Evolutionary conservation across 1,140 invertebrate species (phyloP).

Genomic region (Luehdorfia chinensis): DNA sequence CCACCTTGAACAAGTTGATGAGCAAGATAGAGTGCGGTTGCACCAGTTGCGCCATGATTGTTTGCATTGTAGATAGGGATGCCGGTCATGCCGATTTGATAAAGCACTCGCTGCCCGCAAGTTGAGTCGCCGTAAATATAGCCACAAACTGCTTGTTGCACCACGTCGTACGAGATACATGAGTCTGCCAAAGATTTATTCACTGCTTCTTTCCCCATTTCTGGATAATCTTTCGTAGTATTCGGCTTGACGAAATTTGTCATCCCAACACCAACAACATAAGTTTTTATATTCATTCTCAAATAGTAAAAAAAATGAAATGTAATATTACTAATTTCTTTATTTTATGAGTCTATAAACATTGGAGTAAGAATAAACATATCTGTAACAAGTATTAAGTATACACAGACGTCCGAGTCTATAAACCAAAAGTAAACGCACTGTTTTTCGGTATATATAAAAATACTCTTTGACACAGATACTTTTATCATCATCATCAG

Average conservation of each 20-base stretch:
- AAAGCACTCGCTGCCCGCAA: constrained; percentile 95
- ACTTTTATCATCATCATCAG: no score
- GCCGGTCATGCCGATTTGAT: constrained; percentile 96
- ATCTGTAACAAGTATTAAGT: no score
- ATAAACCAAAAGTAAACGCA: no score
- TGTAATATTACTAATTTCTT: background rate
- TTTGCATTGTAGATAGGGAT: constrained; percentile 99
- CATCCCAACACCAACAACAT: constrained; percentile 98
- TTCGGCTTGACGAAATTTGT: constrained; percentile 92
- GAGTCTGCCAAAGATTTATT: constrained; percentile 93
- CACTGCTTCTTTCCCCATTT: constrained; percentile 96
- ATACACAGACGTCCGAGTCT: no score
- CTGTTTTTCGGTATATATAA: no score
- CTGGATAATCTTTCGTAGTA: constrained; percentile 93
- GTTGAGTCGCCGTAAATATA: constrained; percentile 99
- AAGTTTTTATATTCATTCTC: constrained; percentile 81
- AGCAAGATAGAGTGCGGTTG: constrained; percentile 92
- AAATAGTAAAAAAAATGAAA: background rate
- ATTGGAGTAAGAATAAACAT: no score
- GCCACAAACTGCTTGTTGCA: constrained; percentile 94
- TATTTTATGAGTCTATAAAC: no score
- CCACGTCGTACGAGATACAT: constrained; percentile 84
- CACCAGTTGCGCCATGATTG: constrained; percentile 98
- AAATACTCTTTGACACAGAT: no score
- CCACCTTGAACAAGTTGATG: constrained; percentile 95